Percentiles rank a stretch among this genome's conserved stretches.
These are phyloP conservation scores for Sitobion miscanthi DNA, from an alignment of 1,140 invertebrate species.

Conservation along the genomic window DNA sequence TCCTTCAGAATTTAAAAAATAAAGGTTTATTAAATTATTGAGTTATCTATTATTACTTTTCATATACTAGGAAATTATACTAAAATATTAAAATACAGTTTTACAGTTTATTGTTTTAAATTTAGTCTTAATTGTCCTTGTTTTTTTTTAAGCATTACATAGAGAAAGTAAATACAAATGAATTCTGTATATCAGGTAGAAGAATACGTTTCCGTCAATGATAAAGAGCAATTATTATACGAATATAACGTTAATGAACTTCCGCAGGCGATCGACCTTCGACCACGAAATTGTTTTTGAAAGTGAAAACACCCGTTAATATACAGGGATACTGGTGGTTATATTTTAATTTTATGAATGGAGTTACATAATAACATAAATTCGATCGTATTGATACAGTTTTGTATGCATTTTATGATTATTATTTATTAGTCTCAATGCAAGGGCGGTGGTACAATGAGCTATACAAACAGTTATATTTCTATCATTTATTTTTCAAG, in stretches of 20 bases:
- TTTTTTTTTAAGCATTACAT: background rate
- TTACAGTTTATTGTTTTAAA: background rate
- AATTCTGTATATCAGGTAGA: background rate
- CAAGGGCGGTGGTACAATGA: background rate
- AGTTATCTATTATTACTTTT: background rate
- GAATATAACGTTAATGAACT: slow-evolving; percentile 47
- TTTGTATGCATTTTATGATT: background rate
- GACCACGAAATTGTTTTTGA: slow-evolving; percentile 30
- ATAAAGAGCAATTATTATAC: slow-evolving; percentile 26
- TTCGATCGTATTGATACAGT: background rate
- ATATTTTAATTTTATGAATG: slow-evolving; percentile 25
- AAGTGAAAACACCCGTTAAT: slow-evolving; percentile 44
- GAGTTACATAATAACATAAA: background rate
- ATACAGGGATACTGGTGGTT: background rate
- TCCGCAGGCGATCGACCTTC: slow-evolving; percentile 53
- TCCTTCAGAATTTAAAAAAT: background rate
- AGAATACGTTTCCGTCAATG: background rate
- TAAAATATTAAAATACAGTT: background rate
- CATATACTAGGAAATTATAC: background rate
- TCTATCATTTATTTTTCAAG: background rate
- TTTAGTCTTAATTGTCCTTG: background rate
- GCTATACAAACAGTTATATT: background rate
- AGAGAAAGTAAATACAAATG: slow-evolving; percentile 11
- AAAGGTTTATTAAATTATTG: background rate
- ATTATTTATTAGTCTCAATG: background rate